phyloP scores from a whole-genome alignment of 2,113 vertebrate species.

The Neogale vison region DNA sequence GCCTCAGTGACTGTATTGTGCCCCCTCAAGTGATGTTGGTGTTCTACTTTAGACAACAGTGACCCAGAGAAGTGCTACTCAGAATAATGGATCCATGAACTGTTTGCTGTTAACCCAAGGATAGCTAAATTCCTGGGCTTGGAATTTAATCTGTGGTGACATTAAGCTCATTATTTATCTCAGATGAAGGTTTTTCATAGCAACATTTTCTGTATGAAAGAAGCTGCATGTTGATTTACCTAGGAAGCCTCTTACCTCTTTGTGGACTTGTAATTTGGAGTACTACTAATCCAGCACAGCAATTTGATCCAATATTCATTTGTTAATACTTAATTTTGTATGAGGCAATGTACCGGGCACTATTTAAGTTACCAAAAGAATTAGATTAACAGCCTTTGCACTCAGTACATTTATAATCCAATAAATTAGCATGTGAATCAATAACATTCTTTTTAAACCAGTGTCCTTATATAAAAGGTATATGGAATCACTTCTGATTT shows the following conservation, averaged over 20 bases:
- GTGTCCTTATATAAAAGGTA: neutral
- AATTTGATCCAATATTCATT: neutral
- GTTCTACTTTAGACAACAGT: neutral
- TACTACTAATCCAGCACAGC: neutral
- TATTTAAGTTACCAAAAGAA: neutral
- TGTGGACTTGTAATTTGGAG: neutral
- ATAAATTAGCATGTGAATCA: neutral
- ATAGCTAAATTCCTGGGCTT: neutral
- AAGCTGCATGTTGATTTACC: neutral
- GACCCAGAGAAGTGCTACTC: neutral
- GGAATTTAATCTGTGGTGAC: neutral
- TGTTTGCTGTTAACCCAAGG: neutral
- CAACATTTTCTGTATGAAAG: neutral
- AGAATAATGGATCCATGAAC: neutral
- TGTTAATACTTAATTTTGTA: neutral
- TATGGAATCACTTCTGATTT: neutral
- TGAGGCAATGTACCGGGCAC: neutral
- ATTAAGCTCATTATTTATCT: neutral
- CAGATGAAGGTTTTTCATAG: neutral
- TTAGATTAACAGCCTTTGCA: neutral
- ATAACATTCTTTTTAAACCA: neutral
- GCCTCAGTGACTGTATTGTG: neutral
- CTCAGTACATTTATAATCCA: neutral
- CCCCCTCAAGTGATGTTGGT: neutral
- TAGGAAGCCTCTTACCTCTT: neutral